Conservation (phyloP, 1,140 invertebrate species). For the Euura lappo region DNA sequence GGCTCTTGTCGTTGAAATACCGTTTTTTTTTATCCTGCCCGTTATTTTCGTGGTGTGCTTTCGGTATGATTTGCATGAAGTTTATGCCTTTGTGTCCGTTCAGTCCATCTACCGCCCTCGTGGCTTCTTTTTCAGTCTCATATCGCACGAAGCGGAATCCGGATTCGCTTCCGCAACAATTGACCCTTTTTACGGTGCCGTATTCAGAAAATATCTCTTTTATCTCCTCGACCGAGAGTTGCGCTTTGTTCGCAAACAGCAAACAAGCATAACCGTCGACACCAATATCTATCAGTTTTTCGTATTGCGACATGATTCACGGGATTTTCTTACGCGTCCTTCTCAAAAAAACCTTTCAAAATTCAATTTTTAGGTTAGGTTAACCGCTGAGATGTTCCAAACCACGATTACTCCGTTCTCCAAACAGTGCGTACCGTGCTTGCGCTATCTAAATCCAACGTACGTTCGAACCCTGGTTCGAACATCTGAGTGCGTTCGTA, state of each 20-base stretch:
- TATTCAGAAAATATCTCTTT: constrained; percentile 26
- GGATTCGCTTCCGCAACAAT: not conserved
- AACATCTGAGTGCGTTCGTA: too few species aligned
- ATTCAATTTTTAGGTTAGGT: too few species aligned
- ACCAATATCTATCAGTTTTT: not conserved
- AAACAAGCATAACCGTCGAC: constrained; percentile 15
- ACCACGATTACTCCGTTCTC: too few species aligned
- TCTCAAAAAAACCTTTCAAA: too few species aligned
- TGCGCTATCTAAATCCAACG: too few species aligned
- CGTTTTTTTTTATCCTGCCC: constrained; percentile 8
- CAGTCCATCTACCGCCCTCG: constrained; percentile 12
- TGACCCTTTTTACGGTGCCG: constrained; percentile 23
- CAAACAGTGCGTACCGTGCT: too few species aligned
- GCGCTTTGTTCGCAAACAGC: constrained; percentile 27
- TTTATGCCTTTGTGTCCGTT: constrained; percentile 9
- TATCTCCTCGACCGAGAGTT: constrained; percentile 10
- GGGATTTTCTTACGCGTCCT: not conserved
- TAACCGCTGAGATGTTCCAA: too few species aligned
- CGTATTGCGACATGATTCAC: not conserved
- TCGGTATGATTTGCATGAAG: constrained; percentile 18
- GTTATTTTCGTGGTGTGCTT: too few species aligned
- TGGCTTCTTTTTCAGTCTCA: constrained; percentile 11
- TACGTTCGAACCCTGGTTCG: too few species aligned
- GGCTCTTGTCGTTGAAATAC: not conserved
- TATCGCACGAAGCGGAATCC: constrained; percentile 27